Base-by-base conservation (phyloP, 2,797 vertebrate genomes). In the Silurus lanzhouensis region DNA sequence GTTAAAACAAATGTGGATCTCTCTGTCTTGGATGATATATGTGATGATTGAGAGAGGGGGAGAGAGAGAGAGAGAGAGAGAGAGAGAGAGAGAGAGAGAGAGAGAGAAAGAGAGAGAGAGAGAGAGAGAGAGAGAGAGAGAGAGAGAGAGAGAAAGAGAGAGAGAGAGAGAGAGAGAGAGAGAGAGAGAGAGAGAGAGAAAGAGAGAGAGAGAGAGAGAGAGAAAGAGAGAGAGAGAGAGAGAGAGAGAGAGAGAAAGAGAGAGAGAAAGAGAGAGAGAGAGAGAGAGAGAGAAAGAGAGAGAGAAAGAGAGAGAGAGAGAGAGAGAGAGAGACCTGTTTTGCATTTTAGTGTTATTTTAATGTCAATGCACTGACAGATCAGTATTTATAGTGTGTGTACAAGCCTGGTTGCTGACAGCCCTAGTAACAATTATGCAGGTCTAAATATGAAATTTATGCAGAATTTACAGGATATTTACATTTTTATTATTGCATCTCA, bases 311-410 rank as follows among this genome's bases (percentile, higher is more conserved):
- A 81, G 70, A 20, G 55, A 1, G 38, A 38, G 38, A 38, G 38
- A 38, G 75, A 57, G 67, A 72, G 72, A 81, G 22, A 81, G 70
- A 20, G 55, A 1, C 52, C 17, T 87, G 86, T 68, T 19, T 72
- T 85, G 78, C n/a, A 22, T 70, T 84, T 57, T 22, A 44, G 13
- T 83, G 86, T 85, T 83, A 76, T 68, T 72, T 81, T 79, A 75
- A 82, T 79, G 52, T 85, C 57, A 48, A 15, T 60, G 76, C 52
- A 72, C 63, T 82, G 84, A 81, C 68, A 83, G 60, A 27, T n/a
- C 64, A 22, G 63, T 68, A 72, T 83, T 67, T 61, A 86, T 71
- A n/a, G 83, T 84, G 60, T 55, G 57, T 83, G 14, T 71, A 17
- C 57, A 58, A 60, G 25, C 12, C 78, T 70, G 64, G 5, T 58